phyloP scores from a whole-genome alignment of 2,888 invertebrate genomes.

The Trimorus sp. region DNA sequence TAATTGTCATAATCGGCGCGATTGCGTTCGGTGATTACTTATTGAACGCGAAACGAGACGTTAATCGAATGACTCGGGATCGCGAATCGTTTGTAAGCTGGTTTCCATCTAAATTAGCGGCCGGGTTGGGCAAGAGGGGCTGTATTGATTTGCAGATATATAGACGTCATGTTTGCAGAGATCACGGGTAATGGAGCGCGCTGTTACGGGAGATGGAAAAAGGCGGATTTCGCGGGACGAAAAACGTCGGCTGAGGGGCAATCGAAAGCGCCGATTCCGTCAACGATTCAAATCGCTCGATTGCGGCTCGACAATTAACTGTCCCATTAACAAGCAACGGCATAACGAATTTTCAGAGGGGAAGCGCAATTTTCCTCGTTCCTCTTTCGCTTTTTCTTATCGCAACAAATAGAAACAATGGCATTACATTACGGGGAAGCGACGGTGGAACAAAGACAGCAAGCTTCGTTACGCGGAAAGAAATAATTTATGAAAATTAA shows the following conservation, averaged over 20 bases:
- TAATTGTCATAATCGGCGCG: conserved; percentile 59
- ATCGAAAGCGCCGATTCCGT: not conserved
- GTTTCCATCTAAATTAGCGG: conserved; percentile 66
- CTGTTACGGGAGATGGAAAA: conserved; percentile 57
- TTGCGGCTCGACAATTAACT: not conserved
- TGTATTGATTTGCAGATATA: conserved; percentile 68
- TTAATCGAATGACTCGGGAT: conserved; percentile 60
- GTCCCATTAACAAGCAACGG: no score
- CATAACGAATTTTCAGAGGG: no score
- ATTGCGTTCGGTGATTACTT: conserved; percentile 57
- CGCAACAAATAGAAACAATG: no score
- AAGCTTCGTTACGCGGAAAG: no score
- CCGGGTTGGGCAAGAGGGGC: conserved; percentile 65
- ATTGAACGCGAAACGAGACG: conserved; percentile 58
- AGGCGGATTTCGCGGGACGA: conserved; percentile 46
- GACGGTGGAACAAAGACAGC: no score
- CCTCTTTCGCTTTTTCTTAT: no score
- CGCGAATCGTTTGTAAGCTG: conserved; percentile 63
- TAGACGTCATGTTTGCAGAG: conserved; percentile 62
- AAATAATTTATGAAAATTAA: no score
- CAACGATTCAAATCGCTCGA: not conserved
- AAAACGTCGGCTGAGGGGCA: conserved; percentile 4
- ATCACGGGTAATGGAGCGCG: conserved; percentile 65
- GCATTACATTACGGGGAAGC: no score
- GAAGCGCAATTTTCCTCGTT: no score